Evolutionary conservation across 2,113 vertebrate species (phyloP), one percentile per base, ranked within the genome.

Genomic region (Taurulus bubalis): DNA sequence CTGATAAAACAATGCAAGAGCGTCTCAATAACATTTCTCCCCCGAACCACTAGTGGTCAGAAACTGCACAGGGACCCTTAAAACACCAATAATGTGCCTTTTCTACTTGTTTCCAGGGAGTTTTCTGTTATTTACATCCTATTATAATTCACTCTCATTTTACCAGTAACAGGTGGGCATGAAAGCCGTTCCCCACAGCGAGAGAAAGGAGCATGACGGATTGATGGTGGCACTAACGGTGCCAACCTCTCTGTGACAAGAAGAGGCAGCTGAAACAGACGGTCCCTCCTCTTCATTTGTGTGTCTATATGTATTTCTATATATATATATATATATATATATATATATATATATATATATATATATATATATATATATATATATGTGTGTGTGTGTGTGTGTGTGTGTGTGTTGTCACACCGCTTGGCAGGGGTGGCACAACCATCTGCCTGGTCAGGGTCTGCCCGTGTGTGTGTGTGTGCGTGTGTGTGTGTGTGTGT

Each of bases 221-320:
- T 94, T 85, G 86, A 92, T 87, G 63, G 86, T 74, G 77, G 73
- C 82, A 82, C 53, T 63, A 58, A 73, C 22, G 77, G 91, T 87
- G 91, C 91, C 88, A 91, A 77, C 88, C 71, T 73, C 84, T 80
- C 65, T 80, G 87, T 87, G 84, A 91, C 80, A 85, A 87, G 86
- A 78, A 86, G 85, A 89, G 75, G 89, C 90, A 91, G 92, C 90
- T 89, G 92, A 92, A 93, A 91, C 89, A 89, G 92, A 90, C 88
- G 85, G 83, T 83, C 67, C 83, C 91, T 83, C 88, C 87, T 68
- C 84, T 91, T 90, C 72, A 87, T 89, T 85, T 83, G 72, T 91
- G 79, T 80, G 53, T 88, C 59, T n/a, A 45, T 45, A 16, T n/a
- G n/a, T n/a, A n/a, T n/a, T n/a, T 67, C 4, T 22, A 51, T 22